Conservation (phyloP, 1,140 invertebrate species). For the Coptotermes formosanus region DNA sequence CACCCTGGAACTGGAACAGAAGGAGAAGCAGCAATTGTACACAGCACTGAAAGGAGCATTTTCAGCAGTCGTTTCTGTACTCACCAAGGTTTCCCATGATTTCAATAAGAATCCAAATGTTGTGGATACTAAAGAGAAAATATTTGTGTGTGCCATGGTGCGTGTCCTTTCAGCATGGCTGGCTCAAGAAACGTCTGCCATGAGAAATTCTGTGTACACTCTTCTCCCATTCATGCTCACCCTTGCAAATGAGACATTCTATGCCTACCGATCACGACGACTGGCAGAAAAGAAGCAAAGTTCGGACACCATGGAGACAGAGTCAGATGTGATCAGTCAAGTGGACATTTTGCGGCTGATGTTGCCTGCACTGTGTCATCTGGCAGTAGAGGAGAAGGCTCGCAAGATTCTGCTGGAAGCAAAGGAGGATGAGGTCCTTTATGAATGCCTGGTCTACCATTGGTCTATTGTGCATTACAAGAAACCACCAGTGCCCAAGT, state of each 20-base stretch:
- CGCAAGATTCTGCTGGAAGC: slow-evolving; percentile 75
- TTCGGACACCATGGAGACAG: slow-evolving; percentile 54
- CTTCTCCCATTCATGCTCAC: slow-evolving; percentile 75
- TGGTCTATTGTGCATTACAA: slow-evolving; percentile 86
- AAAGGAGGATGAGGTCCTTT: slow-evolving; percentile 76
- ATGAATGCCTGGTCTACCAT: slow-evolving; percentile 76
- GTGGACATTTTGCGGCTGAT: slow-evolving; percentile 76
- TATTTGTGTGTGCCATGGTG: slow-evolving; percentile 79
- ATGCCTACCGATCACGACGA: slow-evolving; percentile 62
- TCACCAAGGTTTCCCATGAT: slow-evolving; percentile 59
- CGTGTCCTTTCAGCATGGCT: slow-evolving; percentile 84
- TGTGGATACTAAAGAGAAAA: slow-evolving; percentile 58
- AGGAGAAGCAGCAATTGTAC: slow-evolving; percentile 86
- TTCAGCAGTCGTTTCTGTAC: slow-evolving; percentile 72
- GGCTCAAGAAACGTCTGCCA: slow-evolving; percentile 87
- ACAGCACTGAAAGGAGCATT: slow-evolving; percentile 89
- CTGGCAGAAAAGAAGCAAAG: slow-evolving; percentile 59
- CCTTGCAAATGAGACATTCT: slow-evolving; percentile 78
- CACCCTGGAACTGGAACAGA: slow-evolving; percentile 79
- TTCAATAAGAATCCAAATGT: slow-evolving; percentile 54
- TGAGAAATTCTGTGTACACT: slow-evolving; percentile 77
- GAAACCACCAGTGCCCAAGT: slow-evolving; percentile 72
- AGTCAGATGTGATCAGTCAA: slow-evolving; percentile 60
- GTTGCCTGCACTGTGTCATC: slow-evolving; percentile 83
- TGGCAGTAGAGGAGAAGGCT: slow-evolving; percentile 85